phyloP scores from a whole-genome alignment of 2,888 invertebrate genomes.

The Chalcosyrphus nemorum region DNA sequence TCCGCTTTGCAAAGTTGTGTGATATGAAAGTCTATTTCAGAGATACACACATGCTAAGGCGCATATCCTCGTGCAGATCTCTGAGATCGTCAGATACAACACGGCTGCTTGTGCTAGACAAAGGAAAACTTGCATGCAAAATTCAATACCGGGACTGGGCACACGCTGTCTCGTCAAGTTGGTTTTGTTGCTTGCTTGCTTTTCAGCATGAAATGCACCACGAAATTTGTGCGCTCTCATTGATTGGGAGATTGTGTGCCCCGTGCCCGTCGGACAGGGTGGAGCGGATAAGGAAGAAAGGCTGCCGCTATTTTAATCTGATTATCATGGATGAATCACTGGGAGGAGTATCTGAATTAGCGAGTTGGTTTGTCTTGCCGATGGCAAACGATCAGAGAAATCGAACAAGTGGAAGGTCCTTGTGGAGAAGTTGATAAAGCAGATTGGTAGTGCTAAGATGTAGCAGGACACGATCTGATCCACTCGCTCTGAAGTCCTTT shows the following conservation, averaged over 20 bases:
- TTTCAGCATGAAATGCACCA: conserved; percentile 43
- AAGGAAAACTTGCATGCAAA: conserved; percentile 56
- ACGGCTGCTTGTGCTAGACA: conserved; percentile 38
- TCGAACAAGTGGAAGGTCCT: not conserved
- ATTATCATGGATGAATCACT: conserved; percentile 29
- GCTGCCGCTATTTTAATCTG: conserved; percentile 10
- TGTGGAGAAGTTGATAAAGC: too few relatives aligned
- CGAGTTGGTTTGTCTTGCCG: not conserved
- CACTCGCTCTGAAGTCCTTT: too few relatives aligned
- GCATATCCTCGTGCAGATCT: conserved; percentile 61
- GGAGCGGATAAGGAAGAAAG: conserved; percentile 4
- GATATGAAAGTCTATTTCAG: conserved; percentile 42
- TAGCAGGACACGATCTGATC: too few relatives aligned
- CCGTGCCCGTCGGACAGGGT: not conserved
- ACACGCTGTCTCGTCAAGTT: conserved; percentile 46
- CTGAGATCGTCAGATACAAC: conserved; percentile 61
- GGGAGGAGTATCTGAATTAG: conserved; percentile 4
- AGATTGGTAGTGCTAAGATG: too few relatives aligned
- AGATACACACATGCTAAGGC: conserved; percentile 36
- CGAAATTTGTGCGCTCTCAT: conserved; percentile 62
- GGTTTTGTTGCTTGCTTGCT: not conserved
- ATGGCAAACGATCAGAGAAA: not conserved
- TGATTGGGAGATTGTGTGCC: conserved; percentile 54
- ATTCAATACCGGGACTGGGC: conserved; percentile 45
- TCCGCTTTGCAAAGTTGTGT: not conserved